Percentiles rank a stretch among this genome's conserved stretches.
phyloP scores from a whole-genome alignment of 2,797 vertebrate species.

The Pipistrellus kuhlii region DNA sequence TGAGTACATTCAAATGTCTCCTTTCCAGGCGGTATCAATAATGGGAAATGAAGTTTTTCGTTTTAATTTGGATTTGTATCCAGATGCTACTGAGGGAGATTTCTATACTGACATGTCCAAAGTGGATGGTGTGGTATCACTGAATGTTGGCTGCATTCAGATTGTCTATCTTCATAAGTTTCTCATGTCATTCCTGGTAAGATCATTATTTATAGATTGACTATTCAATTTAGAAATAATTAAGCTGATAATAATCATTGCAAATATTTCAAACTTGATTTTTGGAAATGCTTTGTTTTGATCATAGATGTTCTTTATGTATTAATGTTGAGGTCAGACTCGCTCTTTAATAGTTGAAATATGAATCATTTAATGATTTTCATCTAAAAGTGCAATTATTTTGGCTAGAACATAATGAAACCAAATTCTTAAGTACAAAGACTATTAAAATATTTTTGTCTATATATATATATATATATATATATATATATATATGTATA shows the following conservation, averaged over 20 bases:
- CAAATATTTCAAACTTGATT: not conserved
- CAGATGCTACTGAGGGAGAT: constrained; percentile 92
- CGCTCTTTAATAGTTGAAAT: constrained; percentile 2
- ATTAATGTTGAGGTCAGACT: not conserved
- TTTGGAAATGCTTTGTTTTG: not conserved
- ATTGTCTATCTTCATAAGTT: constrained; percentile 97
- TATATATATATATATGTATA: too few species aligned
- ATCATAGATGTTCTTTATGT: not conserved
- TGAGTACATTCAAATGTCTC: constrained; percentile 62
- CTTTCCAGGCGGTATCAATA: constrained; percentile 94
- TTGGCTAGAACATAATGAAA: constrained; percentile 7
- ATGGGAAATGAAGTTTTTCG: constrained; percentile 97
- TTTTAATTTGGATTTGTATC: constrained; percentile 93
- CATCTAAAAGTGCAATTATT: constrained; percentile 22
- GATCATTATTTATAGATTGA: not conserved
- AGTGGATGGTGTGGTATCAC: constrained; percentile 92
- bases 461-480: too few species aligned
- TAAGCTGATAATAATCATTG: not conserved
- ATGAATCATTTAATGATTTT: constrained; percentile 33
- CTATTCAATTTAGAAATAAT: not conserved
- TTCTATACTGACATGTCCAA: constrained; percentile 93
- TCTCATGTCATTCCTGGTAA: constrained; percentile 94
- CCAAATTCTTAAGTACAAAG: not conserved
- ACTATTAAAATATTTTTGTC: not conserved
- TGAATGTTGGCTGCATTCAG: constrained; percentile 96